These are phyloP conservation scores for Nasalis larvatus DNA, from an alignment of 2,113 vertebrate species.

Conservation along the genomic window DNA sequence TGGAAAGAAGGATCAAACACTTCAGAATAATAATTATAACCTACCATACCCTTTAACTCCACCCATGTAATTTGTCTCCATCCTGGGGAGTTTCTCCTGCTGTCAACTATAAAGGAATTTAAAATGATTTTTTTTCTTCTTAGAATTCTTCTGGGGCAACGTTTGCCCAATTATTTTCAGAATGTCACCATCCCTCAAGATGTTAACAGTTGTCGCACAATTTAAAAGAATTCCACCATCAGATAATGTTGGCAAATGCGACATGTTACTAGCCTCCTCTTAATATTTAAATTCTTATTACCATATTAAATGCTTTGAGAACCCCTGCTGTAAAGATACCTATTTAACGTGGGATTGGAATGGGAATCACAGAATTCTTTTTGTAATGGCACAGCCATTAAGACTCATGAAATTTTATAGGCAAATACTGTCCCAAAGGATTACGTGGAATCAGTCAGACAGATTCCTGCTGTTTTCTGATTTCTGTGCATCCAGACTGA, in stretches of 20 bases:
- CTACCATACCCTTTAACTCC: not conserved
- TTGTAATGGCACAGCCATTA: not conserved
- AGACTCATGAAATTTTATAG: constrained; percentile 16
- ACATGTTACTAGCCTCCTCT: not conserved
- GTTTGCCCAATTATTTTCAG: constrained; percentile 1
- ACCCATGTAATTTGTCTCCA: not conserved
- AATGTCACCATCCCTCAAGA: not conserved
- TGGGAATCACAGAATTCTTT: not conserved
- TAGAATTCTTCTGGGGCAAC: not conserved
- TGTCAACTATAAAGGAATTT: not conserved
- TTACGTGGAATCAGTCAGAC: not conserved
- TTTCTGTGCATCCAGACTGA: not conserved
- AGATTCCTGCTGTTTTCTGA: not conserved
- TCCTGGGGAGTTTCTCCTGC: not conserved
- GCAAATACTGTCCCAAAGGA: not conserved
- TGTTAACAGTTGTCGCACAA: not conserved
- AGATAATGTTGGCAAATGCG: not conserved
- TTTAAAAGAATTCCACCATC: constrained; percentile 1
- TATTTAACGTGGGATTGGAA: not conserved
- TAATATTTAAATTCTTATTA: constrained; percentile 1
- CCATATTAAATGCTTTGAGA: not conserved
- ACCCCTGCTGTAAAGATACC: not conserved
- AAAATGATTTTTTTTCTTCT: not conserved
- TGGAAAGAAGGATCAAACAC: not conserved
- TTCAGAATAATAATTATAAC: not conserved